Percentiles rank a stretch among this genome's conserved stretches.
phyloP scores from a whole-genome alignment of 2,797 vertebrate genomes.

The Pipistrellus pipistrellus region DNA sequence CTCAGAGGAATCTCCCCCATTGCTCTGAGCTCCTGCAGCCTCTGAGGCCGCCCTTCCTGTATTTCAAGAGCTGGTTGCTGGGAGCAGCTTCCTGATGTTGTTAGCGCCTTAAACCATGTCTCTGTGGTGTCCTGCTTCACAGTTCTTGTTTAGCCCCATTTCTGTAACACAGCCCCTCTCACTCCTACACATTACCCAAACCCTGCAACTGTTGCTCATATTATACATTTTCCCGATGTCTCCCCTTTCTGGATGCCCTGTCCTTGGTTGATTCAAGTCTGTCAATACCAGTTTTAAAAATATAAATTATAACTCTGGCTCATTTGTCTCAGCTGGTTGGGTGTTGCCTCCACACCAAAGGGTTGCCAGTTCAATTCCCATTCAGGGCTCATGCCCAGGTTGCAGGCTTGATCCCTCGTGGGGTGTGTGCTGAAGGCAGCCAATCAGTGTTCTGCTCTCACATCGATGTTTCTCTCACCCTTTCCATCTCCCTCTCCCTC shows the following conservation, averaged over 20 bases:
- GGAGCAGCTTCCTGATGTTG: not conserved
- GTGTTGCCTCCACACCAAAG: too few relatives aligned
- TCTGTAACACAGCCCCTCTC: not conserved
- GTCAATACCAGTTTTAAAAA: constrained; percentile 21
- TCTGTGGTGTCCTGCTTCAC: not conserved
- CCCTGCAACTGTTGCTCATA: not conserved
- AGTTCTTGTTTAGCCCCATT: not conserved
- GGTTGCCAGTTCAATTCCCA: too few relatives aligned
- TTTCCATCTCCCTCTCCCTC: too few relatives aligned
- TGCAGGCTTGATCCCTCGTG: too few relatives aligned
- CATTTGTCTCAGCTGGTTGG: too few relatives aligned
- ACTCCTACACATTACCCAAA: not conserved
- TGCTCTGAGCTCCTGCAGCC: not conserved
- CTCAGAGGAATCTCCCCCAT: not conserved
- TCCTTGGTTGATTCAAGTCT: constrained; percentile 10
- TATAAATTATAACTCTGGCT: constrained; percentile 19
- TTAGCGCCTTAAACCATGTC: not conserved
- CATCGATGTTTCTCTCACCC: too few relatives aligned
- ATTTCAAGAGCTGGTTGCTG: not conserved
- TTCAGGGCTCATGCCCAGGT: too few relatives aligned
- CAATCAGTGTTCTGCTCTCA: too few relatives aligned
- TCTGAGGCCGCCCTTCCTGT: not conserved
- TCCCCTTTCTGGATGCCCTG: not conserved
- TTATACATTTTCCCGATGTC: not conserved
- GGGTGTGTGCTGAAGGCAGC: too few relatives aligned